Conservation (phyloP, 2,113 vertebrate genomes). For the Neopipo cinnamomea region DNA sequence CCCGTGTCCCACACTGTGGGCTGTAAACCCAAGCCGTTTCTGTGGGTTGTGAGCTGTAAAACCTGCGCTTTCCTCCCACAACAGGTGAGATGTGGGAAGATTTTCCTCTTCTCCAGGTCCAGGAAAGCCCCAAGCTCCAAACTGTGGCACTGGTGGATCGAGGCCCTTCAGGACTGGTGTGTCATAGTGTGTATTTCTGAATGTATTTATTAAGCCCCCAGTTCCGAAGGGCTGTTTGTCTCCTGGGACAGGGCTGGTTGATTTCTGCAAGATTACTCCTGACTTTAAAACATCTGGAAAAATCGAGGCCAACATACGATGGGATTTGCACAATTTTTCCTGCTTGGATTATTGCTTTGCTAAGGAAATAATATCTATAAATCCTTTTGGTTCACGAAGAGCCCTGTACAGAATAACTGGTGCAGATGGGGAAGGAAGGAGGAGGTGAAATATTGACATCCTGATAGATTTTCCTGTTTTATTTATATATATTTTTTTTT, state of each 20-base stretch:
- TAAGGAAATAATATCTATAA: not conserved
- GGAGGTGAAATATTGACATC: not conserved
- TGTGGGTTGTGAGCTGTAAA: not conserved
- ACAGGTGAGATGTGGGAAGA: not conserved
- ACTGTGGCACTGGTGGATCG: not conserved
- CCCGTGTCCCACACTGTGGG: not conserved
- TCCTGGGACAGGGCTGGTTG: not conserved
- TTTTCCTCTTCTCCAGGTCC: not conserved
- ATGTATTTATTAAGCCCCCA: not conserved
- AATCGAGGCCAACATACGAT: not conserved
- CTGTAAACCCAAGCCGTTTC: not conserved
- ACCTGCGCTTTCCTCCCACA: not conserved
- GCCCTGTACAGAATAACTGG: not conserved
- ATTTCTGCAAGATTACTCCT: not conserved
- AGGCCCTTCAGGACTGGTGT: not conserved
- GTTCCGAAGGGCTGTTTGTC: not conserved
- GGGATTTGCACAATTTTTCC: not conserved
- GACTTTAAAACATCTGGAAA: not conserved
- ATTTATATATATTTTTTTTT: not conserved
- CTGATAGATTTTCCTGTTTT: not conserved
- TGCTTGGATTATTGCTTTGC: not conserved
- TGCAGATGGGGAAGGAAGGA: not conserved
- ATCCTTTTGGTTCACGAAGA: not conserved
- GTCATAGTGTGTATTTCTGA: not conserved
- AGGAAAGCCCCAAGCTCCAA: not conserved